Percentiles rank a stretch among this genome's conserved stretches.
Evolutionary conservation across 2,888 invertebrate species (phyloP).

Genomic region (Drosophila percnosoma): DNA sequence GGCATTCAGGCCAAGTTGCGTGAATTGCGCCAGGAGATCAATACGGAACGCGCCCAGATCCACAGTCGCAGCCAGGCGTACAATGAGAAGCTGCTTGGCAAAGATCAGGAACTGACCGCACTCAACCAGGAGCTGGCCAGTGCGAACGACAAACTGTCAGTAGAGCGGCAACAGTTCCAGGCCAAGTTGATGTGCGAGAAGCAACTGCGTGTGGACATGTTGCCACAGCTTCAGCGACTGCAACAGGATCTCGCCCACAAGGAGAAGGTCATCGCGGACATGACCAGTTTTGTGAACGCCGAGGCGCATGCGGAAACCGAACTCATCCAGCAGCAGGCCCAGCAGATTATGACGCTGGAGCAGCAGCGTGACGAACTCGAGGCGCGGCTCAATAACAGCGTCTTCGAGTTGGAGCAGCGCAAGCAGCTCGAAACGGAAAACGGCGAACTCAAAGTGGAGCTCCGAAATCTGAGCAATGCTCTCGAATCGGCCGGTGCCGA

Average conservation of each 20-base stretch:
- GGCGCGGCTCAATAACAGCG: constrained; percentile 79
- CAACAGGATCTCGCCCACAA: constrained; percentile 82
- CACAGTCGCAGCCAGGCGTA: constrained; percentile 80
- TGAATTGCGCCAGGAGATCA: constrained; percentile 88
- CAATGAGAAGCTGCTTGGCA: constrained; percentile 80
- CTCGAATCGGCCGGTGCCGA: constrained; percentile 82
- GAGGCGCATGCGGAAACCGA: constrained; percentile 82
- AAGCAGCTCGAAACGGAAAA: constrained; percentile 81
- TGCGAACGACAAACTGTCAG: constrained; percentile 80
- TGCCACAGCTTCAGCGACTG: constrained; percentile 81
- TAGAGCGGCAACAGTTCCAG: constrained; percentile 84
- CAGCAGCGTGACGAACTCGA: constrained; percentile 83
- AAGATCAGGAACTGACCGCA: constrained; percentile 80
- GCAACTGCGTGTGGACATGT: constrained; percentile 81
- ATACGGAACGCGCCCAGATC: constrained; percentile 83
- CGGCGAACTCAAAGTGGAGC: constrained; percentile 82
- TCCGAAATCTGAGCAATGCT: constrained; percentile 83
- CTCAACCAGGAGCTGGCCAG: constrained; percentile 82
- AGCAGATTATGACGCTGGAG: constrained; percentile 79
- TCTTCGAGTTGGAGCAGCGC: constrained; percentile 82
- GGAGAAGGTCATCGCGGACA: constrained; percentile 82
- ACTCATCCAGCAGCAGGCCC: constrained; percentile 80
- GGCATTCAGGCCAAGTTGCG: constrained; percentile 92
- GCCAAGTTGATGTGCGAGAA: constrained; percentile 82
- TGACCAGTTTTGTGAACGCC: constrained; percentile 79